These are phyloP conservation scores for Sinelater perroti DNA, from an alignment of 2,888 invertebrate genomes.

Conservation along the genomic window DNA sequence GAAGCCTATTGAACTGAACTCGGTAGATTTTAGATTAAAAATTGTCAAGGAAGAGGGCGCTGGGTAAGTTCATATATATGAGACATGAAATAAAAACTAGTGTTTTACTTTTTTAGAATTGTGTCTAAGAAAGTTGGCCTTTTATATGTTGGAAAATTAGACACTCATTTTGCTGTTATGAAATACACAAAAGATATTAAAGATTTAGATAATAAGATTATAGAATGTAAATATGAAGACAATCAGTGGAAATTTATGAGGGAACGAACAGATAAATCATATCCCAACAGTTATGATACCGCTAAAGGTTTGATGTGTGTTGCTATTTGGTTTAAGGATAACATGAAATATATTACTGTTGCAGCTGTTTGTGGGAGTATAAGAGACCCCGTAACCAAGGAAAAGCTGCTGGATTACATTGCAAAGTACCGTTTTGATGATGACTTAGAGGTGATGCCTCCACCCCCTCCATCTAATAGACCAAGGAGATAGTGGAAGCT, in stretches of 20 bases:
- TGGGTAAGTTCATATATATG: slow-evolving; percentile 67
- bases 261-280: slow-evolving; percentile 95
- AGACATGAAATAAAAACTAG: not conserved
- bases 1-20: slow-evolving; percentile 95
- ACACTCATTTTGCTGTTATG: slow-evolving; percentile 75
- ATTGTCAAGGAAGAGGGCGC: slow-evolving; percentile 75
- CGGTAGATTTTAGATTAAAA: slow-evolving; percentile 93
- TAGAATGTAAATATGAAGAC: slow-evolving; percentile 90
- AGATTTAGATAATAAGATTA: slow-evolving; percentile 89
- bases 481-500: slow-evolving; percentile 24
- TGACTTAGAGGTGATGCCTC: slow-evolving; percentile 78
- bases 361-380: slow-evolving; percentile 87
- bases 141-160: slow-evolving; percentile 80
- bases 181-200: slow-evolving; percentile 81
- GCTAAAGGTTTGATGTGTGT: slow-evolving; percentile 62
- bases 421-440: slow-evolving; percentile 70
- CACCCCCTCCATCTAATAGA: slow-evolving; percentile 60
- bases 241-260: slow-evolving; percentile 93
- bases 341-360: slow-evolving; percentile 54
- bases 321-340: no score
- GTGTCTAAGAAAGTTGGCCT: slow-evolving; percentile 74
- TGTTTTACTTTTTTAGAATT: slow-evolving; percentile 65
- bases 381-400: slow-evolving; percentile 83
- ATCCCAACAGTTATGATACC: slow-evolving; percentile 89
- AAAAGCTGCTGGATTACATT: slow-evolving; percentile 79